phyloP scores from a whole-genome alignment of 2,888 invertebrate species.

The Sinelater perroti region DNA sequence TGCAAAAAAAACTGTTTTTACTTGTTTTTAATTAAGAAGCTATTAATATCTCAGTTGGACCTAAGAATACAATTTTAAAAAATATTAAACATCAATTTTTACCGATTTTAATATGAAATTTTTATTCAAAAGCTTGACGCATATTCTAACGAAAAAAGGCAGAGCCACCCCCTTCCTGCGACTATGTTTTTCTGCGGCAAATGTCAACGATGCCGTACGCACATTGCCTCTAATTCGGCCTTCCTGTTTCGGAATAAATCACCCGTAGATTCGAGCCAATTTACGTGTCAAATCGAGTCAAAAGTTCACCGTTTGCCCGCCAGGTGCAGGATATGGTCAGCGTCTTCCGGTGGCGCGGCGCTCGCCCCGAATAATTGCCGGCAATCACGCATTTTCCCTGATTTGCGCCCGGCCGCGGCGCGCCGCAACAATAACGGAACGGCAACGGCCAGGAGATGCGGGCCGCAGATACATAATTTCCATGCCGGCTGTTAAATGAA shows the following conservation, averaged over 20 bases:
- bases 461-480: conserved; percentile 20
- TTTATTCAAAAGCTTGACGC: too few species aligned
- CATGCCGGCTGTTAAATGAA: conserved; percentile 24
- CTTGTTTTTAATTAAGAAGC: too few species aligned
- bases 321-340: conserved; percentile 54
- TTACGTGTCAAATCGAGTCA: conserved; percentile 42
- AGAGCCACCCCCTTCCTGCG: too few species aligned
- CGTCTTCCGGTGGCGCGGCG: conserved; percentile 50
- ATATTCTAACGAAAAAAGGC: too few species aligned
- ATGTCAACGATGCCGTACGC: too few species aligned
- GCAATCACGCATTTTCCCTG: conserved; percentile 37
- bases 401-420: conserved; percentile 9
- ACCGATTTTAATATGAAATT: too few species aligned
- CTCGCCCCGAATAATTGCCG: conserved; percentile 44
- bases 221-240: conserved; percentile 13
- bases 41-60: too few species aligned
- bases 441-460: neutral
- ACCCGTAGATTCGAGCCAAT: conserved; percentile 37
- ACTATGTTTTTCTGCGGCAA: too few species aligned
- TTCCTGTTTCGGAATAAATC: conserved; percentile 39
- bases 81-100: too few species aligned
- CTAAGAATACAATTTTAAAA: too few species aligned
- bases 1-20: too few species aligned
- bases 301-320: conserved; percentile 32
- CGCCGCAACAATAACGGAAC: neutral